Percentiles rank a stretch among this genome's conserved stretches.
phyloP scores from a whole-genome alignment of 2,888 invertebrate genomes.

The Coecobrya sp. region DNA sequence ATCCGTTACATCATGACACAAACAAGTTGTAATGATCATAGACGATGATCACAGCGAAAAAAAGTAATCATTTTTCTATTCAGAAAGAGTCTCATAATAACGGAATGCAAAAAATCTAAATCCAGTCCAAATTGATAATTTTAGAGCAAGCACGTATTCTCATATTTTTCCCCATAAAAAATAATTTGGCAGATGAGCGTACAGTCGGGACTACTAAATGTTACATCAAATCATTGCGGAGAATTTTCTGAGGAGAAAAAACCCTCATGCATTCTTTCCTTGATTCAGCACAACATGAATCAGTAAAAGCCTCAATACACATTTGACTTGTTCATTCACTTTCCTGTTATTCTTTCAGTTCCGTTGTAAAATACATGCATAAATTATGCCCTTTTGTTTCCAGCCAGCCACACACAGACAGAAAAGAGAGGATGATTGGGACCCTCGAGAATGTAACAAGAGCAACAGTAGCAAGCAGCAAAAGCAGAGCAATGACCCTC shows the following conservation, averaged over 20 bases:
- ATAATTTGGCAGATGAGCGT: slow-evolving; percentile 1
- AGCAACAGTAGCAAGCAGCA: neutral
- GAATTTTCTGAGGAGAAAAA: neutral
- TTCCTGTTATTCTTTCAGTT: slow-evolving; percentile 47
- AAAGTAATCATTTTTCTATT: slow-evolving; percentile 37
- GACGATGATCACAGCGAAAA: slow-evolving; percentile 18
- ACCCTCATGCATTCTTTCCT: neutral
- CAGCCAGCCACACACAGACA: slow-evolving; percentile 56
- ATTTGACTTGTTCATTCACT: slow-evolving; percentile 41
- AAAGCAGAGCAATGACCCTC: slow-evolving; percentile 73
- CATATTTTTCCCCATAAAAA: slow-evolving; percentile 35
- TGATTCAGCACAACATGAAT: slow-evolving; percentile 1
- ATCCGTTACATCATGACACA: slow-evolving; percentile 13
- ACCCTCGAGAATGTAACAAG: slow-evolving; percentile 21
- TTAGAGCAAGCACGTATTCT: slow-evolving; percentile 6
- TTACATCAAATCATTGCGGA: too few relatives aligned
- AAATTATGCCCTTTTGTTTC: slow-evolving; percentile 67
- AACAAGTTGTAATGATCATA: slow-evolving; percentile 37
- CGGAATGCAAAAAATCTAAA: slow-evolving; percentile 21
- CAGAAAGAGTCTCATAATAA: slow-evolving; percentile 34
- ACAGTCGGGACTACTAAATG: neutral
- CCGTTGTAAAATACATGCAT: slow-evolving; percentile 38
- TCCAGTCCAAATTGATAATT: slow-evolving; percentile 47
- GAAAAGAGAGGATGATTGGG: slow-evolving; percentile 40
- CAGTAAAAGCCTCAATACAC: slow-evolving; percentile 45